phyloP scores from a whole-genome alignment of 2,797 vertebrate species.

The Heteromormyrus szaboi region DNA sequence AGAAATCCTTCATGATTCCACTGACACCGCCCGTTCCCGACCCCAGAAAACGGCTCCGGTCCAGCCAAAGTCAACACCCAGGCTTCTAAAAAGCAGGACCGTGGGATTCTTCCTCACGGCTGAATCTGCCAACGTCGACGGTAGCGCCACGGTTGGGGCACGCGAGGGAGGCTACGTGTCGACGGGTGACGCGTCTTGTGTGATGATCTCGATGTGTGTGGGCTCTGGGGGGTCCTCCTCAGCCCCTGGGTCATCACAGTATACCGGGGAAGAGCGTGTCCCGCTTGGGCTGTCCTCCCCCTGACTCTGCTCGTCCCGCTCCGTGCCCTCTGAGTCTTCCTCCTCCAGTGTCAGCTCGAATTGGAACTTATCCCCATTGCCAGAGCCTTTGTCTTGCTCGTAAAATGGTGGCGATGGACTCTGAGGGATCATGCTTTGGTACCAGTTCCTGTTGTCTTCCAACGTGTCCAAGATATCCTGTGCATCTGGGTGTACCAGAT shows the following conservation, averaged over 20 bases:
- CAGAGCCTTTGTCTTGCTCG: conserved; percentile 66
- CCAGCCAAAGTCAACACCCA: conserved; percentile 39
- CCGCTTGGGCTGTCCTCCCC: conserved; percentile 55
- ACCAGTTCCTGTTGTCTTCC: conserved; percentile 98
- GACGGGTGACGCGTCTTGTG: conserved; percentile 60
- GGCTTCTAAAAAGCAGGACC: conserved; percentile 53
- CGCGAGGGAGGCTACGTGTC: conserved; percentile 70
- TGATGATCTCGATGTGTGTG: conserved; percentile 49
- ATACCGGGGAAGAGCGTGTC: conserved; percentile 15
- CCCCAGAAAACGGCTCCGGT: conserved; percentile 53
- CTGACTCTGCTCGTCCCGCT: conserved; percentile 55
- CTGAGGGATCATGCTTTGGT: conserved; percentile 97
- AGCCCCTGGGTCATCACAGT: conserved; percentile 23
- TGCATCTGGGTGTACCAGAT: conserved; percentile 93
- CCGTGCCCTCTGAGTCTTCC: conserved; percentile 58
- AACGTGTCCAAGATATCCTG: conserved; percentile 95
- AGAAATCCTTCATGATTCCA: conserved; percentile 57
- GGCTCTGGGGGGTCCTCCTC: conserved; percentile 47
- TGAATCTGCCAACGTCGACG: conserved; percentile 41
- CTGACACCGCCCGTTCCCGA: conserved; percentile 47
- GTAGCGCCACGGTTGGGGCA: conserved; percentile 21
- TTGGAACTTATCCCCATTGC: conserved; percentile 78
- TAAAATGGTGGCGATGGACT: conserved; percentile 93
- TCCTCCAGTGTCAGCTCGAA: conserved; percentile 85
- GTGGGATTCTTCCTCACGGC: conserved; percentile 63